Evolutionary conservation across 2,113 vertebrate species (phyloP), one percentile per base, ranked within the genome.

Genomic region (Serinus canaria): DNA sequence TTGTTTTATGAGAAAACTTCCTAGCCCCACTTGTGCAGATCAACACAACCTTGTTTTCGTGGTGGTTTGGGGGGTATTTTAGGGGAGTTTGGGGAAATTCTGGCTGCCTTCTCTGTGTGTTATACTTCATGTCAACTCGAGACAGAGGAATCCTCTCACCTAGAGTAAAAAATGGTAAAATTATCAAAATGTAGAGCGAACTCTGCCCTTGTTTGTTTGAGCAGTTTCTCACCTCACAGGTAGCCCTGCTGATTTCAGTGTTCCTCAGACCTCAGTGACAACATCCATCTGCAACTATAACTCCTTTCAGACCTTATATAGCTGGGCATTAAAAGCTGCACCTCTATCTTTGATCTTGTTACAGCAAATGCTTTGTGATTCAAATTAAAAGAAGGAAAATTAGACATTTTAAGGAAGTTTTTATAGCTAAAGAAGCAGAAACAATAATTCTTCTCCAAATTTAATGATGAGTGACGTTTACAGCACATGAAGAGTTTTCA

Each of bases 401-500:
- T 25, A 18, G 8, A 20, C 8, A 37, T 63, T 85, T 47, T 22
- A 59, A 80, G 62, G 20, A 62, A 62, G 6, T 16, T 47, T 73
- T 77, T 68, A 20, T 49, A 69, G 60, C 41, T 79, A n/a, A 87
- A 89, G 43, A 49, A 60, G 37, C 25, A 83, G 70, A 96, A 49
- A 15, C 39, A 49, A 11, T 76, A 52, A 35, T 75, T 79, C 25
- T 83, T 58, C 70, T 91, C 18, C 23, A 25, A 13, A 30, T 77
- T 73, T 66, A 73, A 73, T 66, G 33, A 62, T 62, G 46, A 87
- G 62, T 94, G 76, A 64, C 4, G 0, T 64, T 85, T 78, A 28
- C 19, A 44, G 68, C 25, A 15, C 87, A 4, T n/a, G 77, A 91
- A 53, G 95, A 93, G 47, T 83, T 83, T 95, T 93, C 87, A 75